Evolutionary conservation across 1,140 invertebrate species (phyloP), one percentile per base, ranked within the genome.

Genomic region (Diprion similis): DNA sequence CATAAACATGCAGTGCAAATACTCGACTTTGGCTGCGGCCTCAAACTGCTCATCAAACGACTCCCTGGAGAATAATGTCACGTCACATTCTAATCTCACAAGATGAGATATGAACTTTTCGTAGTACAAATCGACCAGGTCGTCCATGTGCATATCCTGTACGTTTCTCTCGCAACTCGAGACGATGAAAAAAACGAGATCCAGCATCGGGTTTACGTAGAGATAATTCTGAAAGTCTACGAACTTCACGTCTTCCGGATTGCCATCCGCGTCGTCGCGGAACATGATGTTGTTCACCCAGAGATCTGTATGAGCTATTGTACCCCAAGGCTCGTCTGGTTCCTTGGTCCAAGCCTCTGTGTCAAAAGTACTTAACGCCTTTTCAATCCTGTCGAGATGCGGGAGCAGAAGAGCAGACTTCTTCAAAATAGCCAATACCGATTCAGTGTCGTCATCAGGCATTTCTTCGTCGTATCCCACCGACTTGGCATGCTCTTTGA

Each of bases 1-100:
- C 83, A 88, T 83, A 10, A 84, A 76, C 8, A 74, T 64, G 4
- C 84, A 72, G 19, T 88, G 87, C 10, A 76, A 18, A 18, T 83
- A 82, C n/a, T 88, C 85, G 0, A 75, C 46, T 0, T 10, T 68
- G 0, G 78, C 82, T 15, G 84, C 82, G 0, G 73, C 71, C 0
- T 8, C 8, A 6, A 87, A 10, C 48, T 81, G 76, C 10, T 72
- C 65, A 0, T 82, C 71, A 59, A 84, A 87, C 76, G 74, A 7
- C 79, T 75, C 10, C 45, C n/a, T 17, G 11, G 11, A 13, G 51
- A 15, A 59, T 9, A 17, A 6, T 4, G 11, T 9, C 11, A 72
- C 51, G 65, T 72, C 69, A 11, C 51, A 51, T 6, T 70, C 24
- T 18, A 72, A 24, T 70, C 65, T 51, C 59, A 68, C 51, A 24